These are phyloP conservation scores for Hydriomena furcata DNA, from an alignment of 2,888 invertebrate species.

Conservation along the genomic window DNA sequence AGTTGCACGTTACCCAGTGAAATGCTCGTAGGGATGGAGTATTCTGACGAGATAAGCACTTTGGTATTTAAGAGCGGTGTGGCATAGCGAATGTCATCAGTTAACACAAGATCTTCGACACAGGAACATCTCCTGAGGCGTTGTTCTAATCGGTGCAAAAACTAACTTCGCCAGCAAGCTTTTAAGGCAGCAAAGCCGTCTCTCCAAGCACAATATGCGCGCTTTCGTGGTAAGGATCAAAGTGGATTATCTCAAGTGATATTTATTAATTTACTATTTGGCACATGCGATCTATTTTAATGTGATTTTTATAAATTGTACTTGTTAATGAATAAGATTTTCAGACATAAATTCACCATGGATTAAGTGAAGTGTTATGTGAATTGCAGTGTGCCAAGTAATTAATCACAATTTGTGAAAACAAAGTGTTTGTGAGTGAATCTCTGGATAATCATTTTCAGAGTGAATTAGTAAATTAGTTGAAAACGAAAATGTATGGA, in stretches of 20 bases:
- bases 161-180: slow-evolving; percentile 50
- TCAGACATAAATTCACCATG: slow-evolving; percentile 39
- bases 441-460: background rate
- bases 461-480: background rate
- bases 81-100: slow-evolving; percentile 80
- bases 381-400: slow-evolving; percentile 54
- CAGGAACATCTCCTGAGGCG: slow-evolving; percentile 73
- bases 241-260: slow-evolving; percentile 36
- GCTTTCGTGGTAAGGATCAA: slow-evolving; percentile 77
- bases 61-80: slow-evolving; percentile 81
- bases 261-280: slow-evolving; percentile 50
- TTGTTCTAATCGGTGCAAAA: slow-evolving; percentile 51
- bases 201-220: slow-evolving; percentile 73
- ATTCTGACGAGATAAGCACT: slow-evolving; percentile 79
- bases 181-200: slow-evolving; percentile 44
- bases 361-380: slow-evolving; percentile 61
- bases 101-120: slow-evolving; percentile 71
- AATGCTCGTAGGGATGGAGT: slow-evolving; percentile 81
- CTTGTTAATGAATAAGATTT: slow-evolving; percentile 35
- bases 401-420: slow-evolving; percentile 42
- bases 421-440: slow-evolving; percentile 33
- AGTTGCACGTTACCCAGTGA: slow-evolving; percentile 77
- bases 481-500: background rate
- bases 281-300: slow-evolving; percentile 56
- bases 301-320: slow-evolving; percentile 39